Percentiles rank a stretch among this genome's conserved stretches.
Conservation (phyloP, 92 coral and sea anemone genomes). For the Phenganax marumi region DNA sequence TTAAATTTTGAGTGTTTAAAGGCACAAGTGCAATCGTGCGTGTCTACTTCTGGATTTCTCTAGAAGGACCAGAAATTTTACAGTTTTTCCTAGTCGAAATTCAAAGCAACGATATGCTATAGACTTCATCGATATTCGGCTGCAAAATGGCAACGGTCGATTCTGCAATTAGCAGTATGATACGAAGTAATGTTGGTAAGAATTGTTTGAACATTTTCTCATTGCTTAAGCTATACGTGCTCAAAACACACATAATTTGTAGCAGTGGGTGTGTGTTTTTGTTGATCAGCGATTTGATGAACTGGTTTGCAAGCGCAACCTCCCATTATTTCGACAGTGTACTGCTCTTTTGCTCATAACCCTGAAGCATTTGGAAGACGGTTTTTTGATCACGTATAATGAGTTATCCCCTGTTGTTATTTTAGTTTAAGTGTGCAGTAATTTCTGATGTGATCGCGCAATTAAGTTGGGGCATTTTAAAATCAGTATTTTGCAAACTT, state of each 20-base stretch:
- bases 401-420: background rate
- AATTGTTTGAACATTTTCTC: background rate
- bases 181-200: slow-evolving; percentile 8
- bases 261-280: background rate
- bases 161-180: slow-evolving; percentile 3
- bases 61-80: background rate
- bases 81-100: background rate
- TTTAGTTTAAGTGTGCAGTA: background rate
- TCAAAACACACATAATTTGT: background rate
- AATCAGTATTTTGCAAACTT: no score
- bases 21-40: background rate
- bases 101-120: background rate
- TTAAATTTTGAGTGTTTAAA: slow-evolving; percentile 8
- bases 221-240: background rate
- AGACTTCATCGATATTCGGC: background rate
- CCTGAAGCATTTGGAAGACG: background rate
- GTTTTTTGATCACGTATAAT: background rate
- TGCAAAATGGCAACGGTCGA: background rate
- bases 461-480: background rate
- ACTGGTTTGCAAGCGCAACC: background rate
- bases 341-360: background rate
- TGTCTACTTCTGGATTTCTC: background rate
- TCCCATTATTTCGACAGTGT: background rate
- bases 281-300: background rate
- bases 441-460: background rate